Base-by-base conservation (phyloP, 2,888 invertebrate genomes). In the Entomobrya multifasciata region DNA sequence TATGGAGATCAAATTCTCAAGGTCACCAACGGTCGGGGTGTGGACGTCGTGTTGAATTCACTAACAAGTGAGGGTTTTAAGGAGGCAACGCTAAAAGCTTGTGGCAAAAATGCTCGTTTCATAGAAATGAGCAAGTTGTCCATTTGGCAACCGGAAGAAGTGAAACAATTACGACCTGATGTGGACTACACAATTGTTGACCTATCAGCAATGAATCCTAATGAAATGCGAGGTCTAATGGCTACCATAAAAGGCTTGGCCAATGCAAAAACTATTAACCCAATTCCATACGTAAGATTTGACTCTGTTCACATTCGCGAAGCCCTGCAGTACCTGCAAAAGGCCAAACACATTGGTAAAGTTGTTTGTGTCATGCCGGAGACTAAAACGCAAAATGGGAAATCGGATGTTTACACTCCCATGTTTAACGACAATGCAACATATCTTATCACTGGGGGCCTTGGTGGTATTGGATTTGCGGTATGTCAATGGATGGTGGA, bases 71-170 rank as follows among this genome's bases (percentile, higher is more conserved):
- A n/a, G 22, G 81, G 86, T 0, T 77, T 86, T 41, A 81, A 57
- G 44, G 81, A 86, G 30, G 77, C 86, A 1, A 47, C 77, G 0
- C 17, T 86, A 0, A 17, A 47, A 11, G 41, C 30, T 1, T 60
- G 44, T 8, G 77, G 55, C 0, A 44, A 62, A 6, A 13, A 17
- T 10, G 86, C 60, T 1, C 36, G 62, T 0, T 87, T 87, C 72
- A 47, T 87, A 1, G 87, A 87, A 79, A 77, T 87, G 41, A 82
- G 82, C 15, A 87, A 78, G 41, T 25, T 74, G 8, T 36, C 49
- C n/a, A 62, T 87, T 55, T 86, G 86, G 83, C 11, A 13, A 8
- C 6, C n/a, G 0, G 74, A 72, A 15, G 78, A 87, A 4, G 78
- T 87, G 2, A 25, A 60, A 22, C 6, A 17, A 2, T 22, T 83